Evolutionary conservation across 2,797 vertebrate species (phyloP).

Genomic region (Erethizon dorsatum): DNA sequence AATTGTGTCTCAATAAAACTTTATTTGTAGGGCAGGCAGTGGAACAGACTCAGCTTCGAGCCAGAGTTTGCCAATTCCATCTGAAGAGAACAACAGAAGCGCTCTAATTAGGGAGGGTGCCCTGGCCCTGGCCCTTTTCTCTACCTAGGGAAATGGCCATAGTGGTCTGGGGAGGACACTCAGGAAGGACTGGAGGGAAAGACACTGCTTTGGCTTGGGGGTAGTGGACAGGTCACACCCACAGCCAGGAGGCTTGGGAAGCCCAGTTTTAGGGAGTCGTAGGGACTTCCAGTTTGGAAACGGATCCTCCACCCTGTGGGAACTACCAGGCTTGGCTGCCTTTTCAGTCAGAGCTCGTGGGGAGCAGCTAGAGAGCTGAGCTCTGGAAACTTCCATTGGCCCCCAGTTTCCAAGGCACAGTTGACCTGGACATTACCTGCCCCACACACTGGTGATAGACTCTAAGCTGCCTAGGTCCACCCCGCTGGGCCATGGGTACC

Average conservation of each 20-base stretch:
- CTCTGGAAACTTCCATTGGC: background rate
- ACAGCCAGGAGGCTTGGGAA: background rate
- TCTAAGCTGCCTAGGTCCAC: background rate
- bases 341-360: background rate
- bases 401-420: background rate
- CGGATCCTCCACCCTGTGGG: rapidly evolving
- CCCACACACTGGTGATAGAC: background rate
- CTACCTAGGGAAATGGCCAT: background rate
- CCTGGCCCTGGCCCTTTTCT: background rate
- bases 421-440: background rate
- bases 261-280: background rate
- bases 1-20: background rate
- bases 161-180: background rate
- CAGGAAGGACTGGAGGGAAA: background rate
- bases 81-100: conserved; percentile 20
- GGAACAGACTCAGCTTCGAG: background rate
- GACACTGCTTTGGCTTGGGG: background rate
- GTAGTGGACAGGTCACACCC: background rate
- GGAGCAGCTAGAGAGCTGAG: background rate
- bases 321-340: background rate
- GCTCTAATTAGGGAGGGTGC: background rate
- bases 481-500: background rate
- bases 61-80: background rate
- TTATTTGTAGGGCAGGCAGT: background rate
- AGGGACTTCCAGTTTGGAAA: background rate